A percentile compares a stretch with the other conserved stretches of the same genome.
These are phyloP conservation scores for Epistrophella euchroma DNA, from an alignment of 2,888 invertebrate genomes.

Conservation along the genomic window DNA sequence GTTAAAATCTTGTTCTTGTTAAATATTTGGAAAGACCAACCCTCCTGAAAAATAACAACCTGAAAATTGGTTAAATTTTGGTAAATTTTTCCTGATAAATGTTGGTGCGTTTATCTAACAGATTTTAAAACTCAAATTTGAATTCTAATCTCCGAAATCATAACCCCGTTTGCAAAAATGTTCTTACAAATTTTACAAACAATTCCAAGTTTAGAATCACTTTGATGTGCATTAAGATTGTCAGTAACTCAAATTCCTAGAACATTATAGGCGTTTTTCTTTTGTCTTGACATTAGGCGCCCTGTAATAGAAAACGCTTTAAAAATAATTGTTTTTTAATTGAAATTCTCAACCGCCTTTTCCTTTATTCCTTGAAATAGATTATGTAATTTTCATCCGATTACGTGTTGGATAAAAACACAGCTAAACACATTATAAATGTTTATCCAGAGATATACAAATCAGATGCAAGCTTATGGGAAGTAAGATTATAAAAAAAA, in stretches of 20 bases:
- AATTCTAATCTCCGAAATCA: background rate
- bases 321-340: constrained; percentile 70
- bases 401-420: constrained; percentile 15
- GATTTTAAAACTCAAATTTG: no score
- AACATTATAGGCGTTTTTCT: no score
- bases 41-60: no score
- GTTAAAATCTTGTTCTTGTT: no score
- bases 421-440: constrained; percentile 55
- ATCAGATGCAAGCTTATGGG: constrained; percentile 22
- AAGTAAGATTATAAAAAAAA: background rate
- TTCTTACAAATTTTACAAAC: no score
- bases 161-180: background rate
- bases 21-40: no score
- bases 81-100: no score
- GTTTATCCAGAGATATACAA: constrained; percentile 27
- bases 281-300: constrained; percentile 47
- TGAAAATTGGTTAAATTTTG: no score
- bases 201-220: background rate
- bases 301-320: constrained; percentile 23
- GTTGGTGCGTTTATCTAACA: no score
- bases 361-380: constrained; percentile 52
- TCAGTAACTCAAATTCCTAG: background rate
- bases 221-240: background rate
- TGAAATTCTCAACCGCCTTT: constrained; percentile 31
- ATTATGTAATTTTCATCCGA: constrained; percentile 38